Percentiles rank a stretch among this genome's conserved stretches.
phyloP scores from a whole-genome alignment of 2,113 vertebrate species.

The Probosciger aterrimus region DNA sequence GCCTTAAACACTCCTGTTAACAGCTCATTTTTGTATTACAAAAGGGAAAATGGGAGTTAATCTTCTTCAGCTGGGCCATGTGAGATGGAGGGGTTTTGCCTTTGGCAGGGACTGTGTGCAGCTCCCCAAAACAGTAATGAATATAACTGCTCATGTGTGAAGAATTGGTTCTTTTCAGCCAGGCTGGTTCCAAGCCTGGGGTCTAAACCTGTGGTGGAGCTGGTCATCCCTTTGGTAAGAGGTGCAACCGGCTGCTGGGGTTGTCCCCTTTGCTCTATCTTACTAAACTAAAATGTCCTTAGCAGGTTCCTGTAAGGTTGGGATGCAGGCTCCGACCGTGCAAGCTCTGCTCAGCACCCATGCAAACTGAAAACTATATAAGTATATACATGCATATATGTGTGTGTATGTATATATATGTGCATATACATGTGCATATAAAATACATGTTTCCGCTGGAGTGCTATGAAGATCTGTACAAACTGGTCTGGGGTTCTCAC shows the following conservation, averaged over 20 bases:
- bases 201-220: accelerated
- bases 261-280: too few species aligned
- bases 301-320: accelerated
- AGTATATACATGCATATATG: neutral
- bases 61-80: neutral
- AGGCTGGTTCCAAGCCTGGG: neutral
- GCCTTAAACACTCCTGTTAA: neutral
- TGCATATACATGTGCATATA: neutral
- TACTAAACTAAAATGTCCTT: accelerated
- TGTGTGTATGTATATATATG: neutral
- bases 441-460: neutral
- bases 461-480: accelerated
- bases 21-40: neutral
- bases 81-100: neutral
- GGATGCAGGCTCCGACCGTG: accelerated
- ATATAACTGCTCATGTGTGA: accelerated
- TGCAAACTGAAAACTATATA: too few species aligned
- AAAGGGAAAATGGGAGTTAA: neutral
- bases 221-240: neutral
- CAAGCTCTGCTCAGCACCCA: neutral
- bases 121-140: accelerated
- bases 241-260: accelerated
- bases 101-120: neutral
- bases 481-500: accelerated
- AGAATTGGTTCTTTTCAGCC: neutral